Evolutionary conservation across 1,140 invertebrate species (phyloP).

Genomic region (Cydia strobilella): DNA sequence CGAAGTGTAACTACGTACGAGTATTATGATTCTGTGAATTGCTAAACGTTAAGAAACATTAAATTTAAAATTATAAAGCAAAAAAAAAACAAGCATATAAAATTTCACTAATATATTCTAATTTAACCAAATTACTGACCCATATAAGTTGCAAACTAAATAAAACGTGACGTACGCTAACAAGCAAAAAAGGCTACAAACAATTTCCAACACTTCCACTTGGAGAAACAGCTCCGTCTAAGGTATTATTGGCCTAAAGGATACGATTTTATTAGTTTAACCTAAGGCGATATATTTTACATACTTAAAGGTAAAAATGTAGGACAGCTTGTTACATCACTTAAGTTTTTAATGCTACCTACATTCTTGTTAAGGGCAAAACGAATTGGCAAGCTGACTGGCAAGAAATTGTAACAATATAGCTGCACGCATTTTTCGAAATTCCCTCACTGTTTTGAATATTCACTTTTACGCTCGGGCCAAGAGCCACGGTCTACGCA

Average conservation of each 20-base stretch:
- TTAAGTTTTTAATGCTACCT: not conserved
- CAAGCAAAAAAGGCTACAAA: not conserved
- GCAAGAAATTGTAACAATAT: no score
- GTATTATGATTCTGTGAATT: no score
- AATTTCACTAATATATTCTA: not conserved
- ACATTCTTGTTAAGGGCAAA: not conserved
- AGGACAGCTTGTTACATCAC: not conserved
- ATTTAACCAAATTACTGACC: slow-evolving; percentile 3
- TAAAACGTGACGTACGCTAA: not conserved
- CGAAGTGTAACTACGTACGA: no score
- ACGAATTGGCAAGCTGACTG: not conserved
- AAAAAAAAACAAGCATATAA: no score
- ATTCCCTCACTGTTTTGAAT: no score
- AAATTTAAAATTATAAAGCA: no score
- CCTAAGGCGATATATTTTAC: not conserved
- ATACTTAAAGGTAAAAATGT: not conserved
- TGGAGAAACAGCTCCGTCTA: not conserved
- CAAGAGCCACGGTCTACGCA: no score
- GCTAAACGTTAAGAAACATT: no score
- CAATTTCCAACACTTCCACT: not conserved
- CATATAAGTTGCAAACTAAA: not conserved
- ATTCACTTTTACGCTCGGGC: no score
- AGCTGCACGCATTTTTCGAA: no score
- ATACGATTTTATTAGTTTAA: not conserved
- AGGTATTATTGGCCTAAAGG: not conserved